These are phyloP conservation scores for Morone chrysops DNA, from an alignment of 2,113 vertebrate genomes.

Conservation along the genomic window DNA sequence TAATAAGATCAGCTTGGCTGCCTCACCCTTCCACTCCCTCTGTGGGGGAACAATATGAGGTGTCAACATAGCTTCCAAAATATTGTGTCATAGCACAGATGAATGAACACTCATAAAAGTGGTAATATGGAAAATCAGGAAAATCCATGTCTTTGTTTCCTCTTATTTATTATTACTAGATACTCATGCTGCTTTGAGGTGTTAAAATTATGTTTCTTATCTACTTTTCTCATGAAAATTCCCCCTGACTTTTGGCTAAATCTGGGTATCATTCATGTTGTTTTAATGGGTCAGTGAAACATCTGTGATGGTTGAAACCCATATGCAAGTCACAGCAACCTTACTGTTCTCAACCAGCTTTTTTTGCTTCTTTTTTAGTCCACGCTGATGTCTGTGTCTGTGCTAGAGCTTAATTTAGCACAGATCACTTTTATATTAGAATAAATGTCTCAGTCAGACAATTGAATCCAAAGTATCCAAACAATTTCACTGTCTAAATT, in stretches of 20 bases:
- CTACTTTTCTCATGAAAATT: not conserved
- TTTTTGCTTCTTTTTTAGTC: not conserved
- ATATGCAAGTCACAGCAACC: not conserved
- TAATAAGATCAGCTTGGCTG: slow-evolving; percentile 36
- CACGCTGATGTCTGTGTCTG: not conserved
- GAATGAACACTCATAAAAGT: slow-evolving; percentile 29
- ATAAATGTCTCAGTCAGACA: not conserved
- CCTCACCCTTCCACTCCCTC: slow-evolving; percentile 5
- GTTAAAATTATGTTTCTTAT: not conserved
- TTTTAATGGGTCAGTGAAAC: not conserved
- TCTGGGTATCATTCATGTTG: not conserved
- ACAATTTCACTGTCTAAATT: slow-evolving; percentile 8
- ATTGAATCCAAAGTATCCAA: not conserved
- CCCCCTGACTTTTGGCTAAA: not conserved
- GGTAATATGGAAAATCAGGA: slow-evolving; percentile 1
- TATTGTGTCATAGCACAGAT: slow-evolving; percentile 32
- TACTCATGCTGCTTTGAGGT: not conserved
- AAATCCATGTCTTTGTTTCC: slow-evolving; percentile 9
- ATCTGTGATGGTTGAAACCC: not conserved
- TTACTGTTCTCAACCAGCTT: not conserved
- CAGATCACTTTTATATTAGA: slow-evolving; percentile 9
- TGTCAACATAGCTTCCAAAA: slow-evolving; percentile 35
- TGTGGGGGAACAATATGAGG: slow-evolving; percentile 5
- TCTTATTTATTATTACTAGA: not conserved
- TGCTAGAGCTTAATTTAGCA: slow-evolving; percentile 16